A percentile compares a stretch with the other conserved stretches of the same genome.
Evolutionary conservation across 2,888 invertebrate species (phyloP).

Genomic region (Tetramorium bicarinatum): DNA sequence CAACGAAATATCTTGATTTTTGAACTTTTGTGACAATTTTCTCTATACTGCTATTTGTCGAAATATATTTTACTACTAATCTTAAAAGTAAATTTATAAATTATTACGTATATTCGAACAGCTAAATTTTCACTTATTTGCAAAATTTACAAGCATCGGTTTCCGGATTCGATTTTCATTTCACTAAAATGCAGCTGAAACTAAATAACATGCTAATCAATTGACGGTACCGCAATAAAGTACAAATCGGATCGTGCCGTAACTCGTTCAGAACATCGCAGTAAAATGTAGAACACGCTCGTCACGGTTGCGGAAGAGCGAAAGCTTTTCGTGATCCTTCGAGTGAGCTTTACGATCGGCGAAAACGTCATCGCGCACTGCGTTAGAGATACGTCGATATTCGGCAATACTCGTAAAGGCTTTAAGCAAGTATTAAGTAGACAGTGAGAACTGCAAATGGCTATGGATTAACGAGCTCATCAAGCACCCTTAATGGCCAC

Average conservation of each 20-base stretch:
- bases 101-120: background rate
- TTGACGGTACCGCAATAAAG: conserved; percentile 3
- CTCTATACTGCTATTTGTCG: background rate
- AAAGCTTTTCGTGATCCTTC: conserved; percentile 47
- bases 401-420: conserved; percentile 70
- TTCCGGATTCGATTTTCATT: conserved; percentile 3
- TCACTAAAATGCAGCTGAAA: background rate
- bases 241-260: background rate
- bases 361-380: background rate
- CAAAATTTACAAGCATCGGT: background rate
- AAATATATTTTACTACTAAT: background rate
- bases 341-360: conserved; percentile 62
- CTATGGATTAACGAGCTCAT: conserved; percentile 78
- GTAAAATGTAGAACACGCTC: conserved; percentile 31
- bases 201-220: conserved; percentile 16
- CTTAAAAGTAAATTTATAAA: background rate
- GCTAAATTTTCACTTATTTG: background rate
- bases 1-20: background rate
- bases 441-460: conserved; percentile 62
- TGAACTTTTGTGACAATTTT: background rate
- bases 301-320: background rate
- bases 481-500: conserved; percentile 66
- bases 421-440: conserved; percentile 71
- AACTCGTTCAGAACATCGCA: background rate
- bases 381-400: conserved; percentile 58